Evolutionary conservation across 2,797 vertebrate species (phyloP).

Genomic region (Huso huso): DNA sequence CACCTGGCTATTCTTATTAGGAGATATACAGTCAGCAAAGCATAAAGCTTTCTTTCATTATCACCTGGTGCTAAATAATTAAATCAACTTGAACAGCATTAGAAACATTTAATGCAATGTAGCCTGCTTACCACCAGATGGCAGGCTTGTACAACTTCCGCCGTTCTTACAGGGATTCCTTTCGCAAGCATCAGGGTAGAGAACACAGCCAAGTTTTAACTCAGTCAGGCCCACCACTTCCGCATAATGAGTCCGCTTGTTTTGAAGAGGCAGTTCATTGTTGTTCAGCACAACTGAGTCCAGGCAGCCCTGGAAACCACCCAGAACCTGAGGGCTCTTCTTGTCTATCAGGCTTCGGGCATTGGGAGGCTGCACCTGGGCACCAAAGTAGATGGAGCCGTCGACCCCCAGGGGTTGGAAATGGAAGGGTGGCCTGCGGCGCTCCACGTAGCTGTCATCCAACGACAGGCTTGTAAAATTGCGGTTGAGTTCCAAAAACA

Average conservation of each 20-base stretch:
- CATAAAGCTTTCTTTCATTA: not conserved
- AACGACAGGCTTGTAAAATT: conserved; percentile 88
- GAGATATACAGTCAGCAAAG: not conserved
- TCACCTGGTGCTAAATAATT: conserved; percentile 2
- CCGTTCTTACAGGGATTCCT: conserved; percentile 81
- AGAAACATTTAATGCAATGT: not conserved
- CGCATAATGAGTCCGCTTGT: conserved; percentile 83
- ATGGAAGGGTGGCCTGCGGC: conserved; percentile 66
- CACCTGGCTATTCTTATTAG: conserved; percentile 9
- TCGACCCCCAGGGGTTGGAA: conserved; percentile 66
- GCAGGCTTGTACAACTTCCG: conserved; percentile 74
- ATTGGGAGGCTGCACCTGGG: conserved; percentile 76
- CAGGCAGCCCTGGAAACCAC: conserved; percentile 92
- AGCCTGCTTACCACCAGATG: conserved; percentile 75
- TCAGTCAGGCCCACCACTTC: conserved; percentile 90
- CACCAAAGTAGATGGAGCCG: conserved; percentile 82
- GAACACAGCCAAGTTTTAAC: conserved; percentile 84
- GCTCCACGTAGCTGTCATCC: conserved; percentile 87
- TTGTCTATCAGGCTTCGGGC: conserved; percentile 69
- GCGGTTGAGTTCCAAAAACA: conserved; percentile 82
- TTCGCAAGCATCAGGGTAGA: conserved; percentile 83
- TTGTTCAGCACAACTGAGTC: conserved; percentile 83
- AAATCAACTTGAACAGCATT: not conserved
- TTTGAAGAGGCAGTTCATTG: conserved; percentile 85
- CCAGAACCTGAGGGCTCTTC: conserved; percentile 65